Conservation (phyloP, 2,888 invertebrate species). For the Proisotoma minuta region DNA sequence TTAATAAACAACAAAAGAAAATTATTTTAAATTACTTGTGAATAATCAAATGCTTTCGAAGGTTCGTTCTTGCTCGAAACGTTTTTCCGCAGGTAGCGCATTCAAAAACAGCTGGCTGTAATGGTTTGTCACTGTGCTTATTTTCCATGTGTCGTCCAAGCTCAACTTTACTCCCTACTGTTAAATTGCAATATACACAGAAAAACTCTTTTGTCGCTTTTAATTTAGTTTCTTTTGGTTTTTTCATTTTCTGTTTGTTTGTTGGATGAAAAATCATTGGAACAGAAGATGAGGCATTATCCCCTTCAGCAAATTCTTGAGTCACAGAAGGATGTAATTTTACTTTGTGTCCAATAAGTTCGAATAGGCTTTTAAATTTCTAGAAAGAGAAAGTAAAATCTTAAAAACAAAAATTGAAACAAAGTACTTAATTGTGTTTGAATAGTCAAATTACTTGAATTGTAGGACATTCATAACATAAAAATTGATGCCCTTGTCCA, state of each 20-base stretch:
- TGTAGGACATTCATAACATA: slow-evolving; percentile 36
- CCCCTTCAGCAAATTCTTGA: background rate
- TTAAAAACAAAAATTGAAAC: background rate
- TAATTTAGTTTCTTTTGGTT: no score
- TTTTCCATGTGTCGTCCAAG: slow-evolving; percentile 34
- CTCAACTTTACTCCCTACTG: slow-evolving; percentile 22
- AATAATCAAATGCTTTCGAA: slow-evolving; percentile 43
- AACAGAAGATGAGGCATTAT: background rate
- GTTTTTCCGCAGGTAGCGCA: slow-evolving; percentile 45
- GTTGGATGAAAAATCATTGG: background rate
- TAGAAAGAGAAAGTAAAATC: slow-evolving; percentile 6
- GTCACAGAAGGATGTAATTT: slow-evolving; percentile 21
- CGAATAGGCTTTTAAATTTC: slow-evolving; percentile 38
- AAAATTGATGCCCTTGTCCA: slow-evolving; percentile 21
- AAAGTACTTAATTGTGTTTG: background rate
- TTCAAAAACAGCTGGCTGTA: slow-evolving; percentile 38
- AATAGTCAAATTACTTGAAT: slow-evolving; percentile 16
- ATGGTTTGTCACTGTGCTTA: slow-evolving; percentile 38
- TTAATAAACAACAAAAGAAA: slow-evolving; percentile 5
- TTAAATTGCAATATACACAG: slow-evolving; percentile 42
- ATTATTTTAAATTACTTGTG: slow-evolving; percentile 35
- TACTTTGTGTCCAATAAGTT: slow-evolving; percentile 34
- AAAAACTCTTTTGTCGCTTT: slow-evolving; percentile 25
- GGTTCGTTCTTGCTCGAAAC: slow-evolving; percentile 36
- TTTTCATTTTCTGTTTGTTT: background rate